Conservation (phyloP, 2,113 vertebrate genomes). For the Aegithalos caudatus region DNA sequence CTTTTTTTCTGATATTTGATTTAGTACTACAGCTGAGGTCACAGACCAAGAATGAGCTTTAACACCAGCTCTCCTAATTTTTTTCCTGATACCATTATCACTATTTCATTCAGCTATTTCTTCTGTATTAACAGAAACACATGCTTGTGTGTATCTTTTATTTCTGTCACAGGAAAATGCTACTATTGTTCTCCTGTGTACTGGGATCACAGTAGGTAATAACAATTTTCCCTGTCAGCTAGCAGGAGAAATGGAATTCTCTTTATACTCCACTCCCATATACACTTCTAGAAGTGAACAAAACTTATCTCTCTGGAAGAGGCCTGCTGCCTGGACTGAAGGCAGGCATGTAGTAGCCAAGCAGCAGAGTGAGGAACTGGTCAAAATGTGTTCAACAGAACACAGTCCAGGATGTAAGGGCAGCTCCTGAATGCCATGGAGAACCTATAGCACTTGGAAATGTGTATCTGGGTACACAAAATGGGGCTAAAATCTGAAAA, state of each 20-base stretch:
- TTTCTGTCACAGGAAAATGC: background rate
- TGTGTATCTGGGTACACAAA: background rate
- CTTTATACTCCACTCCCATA: background rate
- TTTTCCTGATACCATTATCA: background rate
- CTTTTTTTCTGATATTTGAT: background rate
- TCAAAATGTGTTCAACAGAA: background rate
- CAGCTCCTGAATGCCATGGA: background rate
- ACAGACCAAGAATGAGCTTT: background rate
- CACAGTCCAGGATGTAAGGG: background rate
- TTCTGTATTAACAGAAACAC: background rate
- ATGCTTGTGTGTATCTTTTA: background rate
- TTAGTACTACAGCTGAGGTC: background rate
- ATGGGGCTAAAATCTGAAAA: background rate
- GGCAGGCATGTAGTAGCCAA: background rate
- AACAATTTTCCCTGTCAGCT: background rate
- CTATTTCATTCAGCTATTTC: background rate
- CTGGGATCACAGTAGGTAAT: background rate
- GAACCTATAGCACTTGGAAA: background rate
- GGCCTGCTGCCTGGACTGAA: background rate
- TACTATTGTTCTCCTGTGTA: background rate
- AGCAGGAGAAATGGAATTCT: background rate
- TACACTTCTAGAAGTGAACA: background rate
- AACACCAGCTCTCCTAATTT: background rate
- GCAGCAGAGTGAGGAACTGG: background rate
- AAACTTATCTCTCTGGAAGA: background rate